Percentiles rank a stretch among this genome's conserved stretches.
These are phyloP conservation scores for Pontoporia blainvillei DNA, from an alignment of 2,113 vertebrate genomes.

Conservation along the genomic window DNA sequence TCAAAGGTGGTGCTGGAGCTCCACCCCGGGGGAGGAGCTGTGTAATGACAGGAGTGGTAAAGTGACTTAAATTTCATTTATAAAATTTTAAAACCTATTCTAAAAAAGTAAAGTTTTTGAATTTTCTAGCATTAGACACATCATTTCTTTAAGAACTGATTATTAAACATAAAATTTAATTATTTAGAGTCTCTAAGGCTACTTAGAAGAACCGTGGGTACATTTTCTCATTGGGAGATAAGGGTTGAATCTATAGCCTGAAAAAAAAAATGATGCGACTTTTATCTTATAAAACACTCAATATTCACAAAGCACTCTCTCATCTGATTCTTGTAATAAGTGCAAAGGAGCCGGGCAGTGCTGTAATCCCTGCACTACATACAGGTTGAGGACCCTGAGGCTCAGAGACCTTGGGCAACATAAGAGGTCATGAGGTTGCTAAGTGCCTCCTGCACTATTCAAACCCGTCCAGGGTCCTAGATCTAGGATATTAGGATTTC, in stretches of 20 bases:
- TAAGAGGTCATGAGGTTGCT: accelerated
- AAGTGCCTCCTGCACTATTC: background rate
- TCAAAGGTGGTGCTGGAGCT: background rate
- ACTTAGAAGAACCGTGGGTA: background rate
- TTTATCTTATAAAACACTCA: background rate
- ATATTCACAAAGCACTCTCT: background rate
- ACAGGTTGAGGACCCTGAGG: background rate
- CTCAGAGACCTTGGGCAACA: background rate
- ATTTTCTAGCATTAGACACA: background rate
- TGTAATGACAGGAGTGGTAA: too few species aligned
- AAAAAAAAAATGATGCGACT: background rate
- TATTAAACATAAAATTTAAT: background rate
- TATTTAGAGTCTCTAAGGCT: background rate
- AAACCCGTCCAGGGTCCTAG: background rate
- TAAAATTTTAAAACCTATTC: background rate
- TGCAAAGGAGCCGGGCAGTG: accelerated
- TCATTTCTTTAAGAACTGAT: background rate
- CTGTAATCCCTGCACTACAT: background rate
- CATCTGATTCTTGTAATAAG: background rate
- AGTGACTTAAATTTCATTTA: background rate
- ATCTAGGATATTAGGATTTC: background rate
- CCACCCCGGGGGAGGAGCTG: background rate
- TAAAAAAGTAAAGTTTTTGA: background rate
- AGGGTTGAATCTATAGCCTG: background rate
- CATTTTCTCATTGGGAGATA: background rate